Conservation (phyloP, 2,888 invertebrate species). For the Pteria penguin region DNA sequence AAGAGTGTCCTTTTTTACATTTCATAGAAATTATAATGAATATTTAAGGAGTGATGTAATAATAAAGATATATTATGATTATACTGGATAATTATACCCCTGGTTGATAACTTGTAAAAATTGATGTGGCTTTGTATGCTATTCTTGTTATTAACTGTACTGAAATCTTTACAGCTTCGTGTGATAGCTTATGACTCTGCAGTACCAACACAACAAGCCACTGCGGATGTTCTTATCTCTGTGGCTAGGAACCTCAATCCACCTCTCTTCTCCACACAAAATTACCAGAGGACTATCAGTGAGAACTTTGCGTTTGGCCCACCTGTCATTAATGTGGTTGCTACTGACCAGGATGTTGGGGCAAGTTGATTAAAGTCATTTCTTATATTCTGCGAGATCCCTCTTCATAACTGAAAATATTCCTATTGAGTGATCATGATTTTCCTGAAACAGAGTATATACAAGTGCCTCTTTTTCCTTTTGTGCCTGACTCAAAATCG, state of each 20-base stretch:
- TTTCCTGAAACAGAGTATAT: too few relatives aligned
- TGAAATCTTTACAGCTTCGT: conserved; percentile 27
- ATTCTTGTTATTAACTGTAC: not conserved
- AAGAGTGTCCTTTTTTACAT: too few relatives aligned
- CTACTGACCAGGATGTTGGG: conserved; percentile 57
- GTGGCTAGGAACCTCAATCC: conserved; percentile 50
- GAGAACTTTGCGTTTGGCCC: conserved; percentile 55
- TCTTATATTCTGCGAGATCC: not conserved
- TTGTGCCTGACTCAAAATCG: too few relatives aligned
- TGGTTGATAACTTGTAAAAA: too few relatives aligned
- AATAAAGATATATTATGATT: too few relatives aligned
- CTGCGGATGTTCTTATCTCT: conserved; percentile 48
- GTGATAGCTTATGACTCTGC: conserved; percentile 52
- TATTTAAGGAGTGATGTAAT: too few relatives aligned
- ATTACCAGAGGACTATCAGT: conserved; percentile 47
- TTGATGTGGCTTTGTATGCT: too few relatives aligned
- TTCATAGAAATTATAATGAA: too few relatives aligned
- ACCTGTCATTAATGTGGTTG: conserved; percentile 54
- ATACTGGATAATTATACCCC: too few relatives aligned
- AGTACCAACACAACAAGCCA: conserved; percentile 40
- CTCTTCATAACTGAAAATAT: too few relatives aligned
- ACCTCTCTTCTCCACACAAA: conserved; percentile 42
- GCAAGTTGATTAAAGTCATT: conserved; percentile 37
- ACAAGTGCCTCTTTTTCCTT: too few relatives aligned
- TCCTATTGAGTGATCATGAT: too few relatives aligned